phyloP scores from a whole-genome alignment of 2,113 vertebrate genomes.

The Tauraco erythrolophus region DNA sequence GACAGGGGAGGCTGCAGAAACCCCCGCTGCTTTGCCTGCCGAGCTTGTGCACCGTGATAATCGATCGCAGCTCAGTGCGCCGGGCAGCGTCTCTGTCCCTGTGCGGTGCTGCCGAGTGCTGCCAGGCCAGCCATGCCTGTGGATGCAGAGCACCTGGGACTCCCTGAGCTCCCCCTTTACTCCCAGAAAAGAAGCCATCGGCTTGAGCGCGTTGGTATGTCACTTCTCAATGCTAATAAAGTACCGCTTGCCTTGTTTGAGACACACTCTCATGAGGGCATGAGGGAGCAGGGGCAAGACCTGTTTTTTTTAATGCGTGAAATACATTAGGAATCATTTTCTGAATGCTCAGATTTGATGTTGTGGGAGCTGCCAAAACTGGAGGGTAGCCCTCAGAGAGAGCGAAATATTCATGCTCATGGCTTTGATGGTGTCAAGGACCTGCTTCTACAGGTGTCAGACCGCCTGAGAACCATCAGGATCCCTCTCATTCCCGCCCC shows the following conservation, averaged over 20 bases:
- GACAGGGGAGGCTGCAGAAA: not conserved
- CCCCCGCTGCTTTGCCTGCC: not conserved
- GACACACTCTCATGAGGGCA: accelerated
- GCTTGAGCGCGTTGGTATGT: accelerated
- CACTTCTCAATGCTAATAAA: not conserved
- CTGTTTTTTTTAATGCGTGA: not conserved
- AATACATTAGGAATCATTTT: not conserved
- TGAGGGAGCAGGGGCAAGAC: not conserved
- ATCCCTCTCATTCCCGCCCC: not conserved
- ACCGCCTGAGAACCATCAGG: not conserved
- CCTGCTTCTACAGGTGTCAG: not conserved
- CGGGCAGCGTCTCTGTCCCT: not conserved
- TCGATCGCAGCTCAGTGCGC: not conserved
- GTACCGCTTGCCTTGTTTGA: not conserved
- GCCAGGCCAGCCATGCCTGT: accelerated
- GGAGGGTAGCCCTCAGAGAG: not conserved
- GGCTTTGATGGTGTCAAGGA: not conserved
- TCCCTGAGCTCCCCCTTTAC: not conserved
- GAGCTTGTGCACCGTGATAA: not conserved
- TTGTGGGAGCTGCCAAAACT: not conserved
- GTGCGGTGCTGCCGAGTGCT: not conserved
- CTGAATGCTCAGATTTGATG: not conserved
- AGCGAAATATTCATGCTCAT: accelerated
- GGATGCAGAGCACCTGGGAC: not conserved
- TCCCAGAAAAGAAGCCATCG: not conserved